These are phyloP conservation scores for Seladonia tumulorum DNA, from an alignment of 2,888 invertebrate genomes.

Conservation along the genomic window DNA sequence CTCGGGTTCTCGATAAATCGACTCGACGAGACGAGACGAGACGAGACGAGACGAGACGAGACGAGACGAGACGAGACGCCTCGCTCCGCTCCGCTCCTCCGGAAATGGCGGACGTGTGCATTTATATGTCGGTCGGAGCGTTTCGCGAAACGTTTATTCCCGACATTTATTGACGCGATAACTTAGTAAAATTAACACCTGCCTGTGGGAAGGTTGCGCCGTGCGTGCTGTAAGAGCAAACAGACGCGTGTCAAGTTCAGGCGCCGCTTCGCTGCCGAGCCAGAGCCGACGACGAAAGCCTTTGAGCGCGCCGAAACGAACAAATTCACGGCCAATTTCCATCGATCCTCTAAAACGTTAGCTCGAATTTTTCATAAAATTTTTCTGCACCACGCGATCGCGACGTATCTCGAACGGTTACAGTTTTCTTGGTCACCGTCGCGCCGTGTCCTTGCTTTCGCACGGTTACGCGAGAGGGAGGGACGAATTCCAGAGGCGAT, in stretches of 20 bases:
- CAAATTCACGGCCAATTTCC: not conserved
- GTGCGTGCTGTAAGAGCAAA: conserved; percentile 29
- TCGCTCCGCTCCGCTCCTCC: conserved; percentile 30
- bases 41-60: no score
- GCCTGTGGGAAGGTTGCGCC: conserved; percentile 38
- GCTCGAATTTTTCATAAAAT: not conserved
- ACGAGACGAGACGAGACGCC: not conserved
- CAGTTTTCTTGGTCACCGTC: not conserved
- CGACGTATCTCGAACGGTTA: not conserved
- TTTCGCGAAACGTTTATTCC: conserved; percentile 49
- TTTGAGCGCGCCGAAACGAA: not conserved
- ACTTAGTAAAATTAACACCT: conserved; percentile 68
- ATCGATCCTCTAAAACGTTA: not conserved
- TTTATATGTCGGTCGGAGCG: conserved; percentile 48
- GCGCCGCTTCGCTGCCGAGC: not conserved
- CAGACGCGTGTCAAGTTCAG: conserved; percentile 50
- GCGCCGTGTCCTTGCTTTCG: not conserved
- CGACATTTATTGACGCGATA: conserved; percentile 69
- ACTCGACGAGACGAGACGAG: conserved; percentile 22
- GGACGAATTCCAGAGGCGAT: conserved; percentile 12
- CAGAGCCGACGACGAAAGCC: not conserved
- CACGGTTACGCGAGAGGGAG: conserved; percentile 23
- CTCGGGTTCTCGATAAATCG: conserved; percentile 55
- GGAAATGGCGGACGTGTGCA: conserved; percentile 62
- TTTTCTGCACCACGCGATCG: not conserved